Evolutionary conservation across 2,113 vertebrate genomes (phyloP).

Genomic region (Hippocampus abdominalis): DNA sequence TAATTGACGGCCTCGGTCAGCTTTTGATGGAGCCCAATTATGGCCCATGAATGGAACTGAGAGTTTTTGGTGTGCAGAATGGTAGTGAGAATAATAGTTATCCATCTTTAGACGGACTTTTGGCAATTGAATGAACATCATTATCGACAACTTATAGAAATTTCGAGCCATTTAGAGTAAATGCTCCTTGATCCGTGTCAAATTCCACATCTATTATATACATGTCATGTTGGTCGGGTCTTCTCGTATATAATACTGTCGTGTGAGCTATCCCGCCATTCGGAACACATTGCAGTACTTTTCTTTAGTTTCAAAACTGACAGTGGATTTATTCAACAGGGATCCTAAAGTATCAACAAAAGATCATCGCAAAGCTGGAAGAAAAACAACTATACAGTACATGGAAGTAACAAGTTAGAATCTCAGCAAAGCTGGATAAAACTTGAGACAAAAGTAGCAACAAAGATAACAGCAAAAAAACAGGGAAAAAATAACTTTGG

Average conservation of each 20-base stretch:
- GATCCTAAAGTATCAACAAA: no score
- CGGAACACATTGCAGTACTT: not conserved
- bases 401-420: no score
- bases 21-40: slow-evolving; percentile 7
- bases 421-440: no score
- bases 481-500: no score
- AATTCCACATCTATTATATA: not conserved
- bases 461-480: no score
- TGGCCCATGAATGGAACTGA: not conserved
- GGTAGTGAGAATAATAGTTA: not conserved
- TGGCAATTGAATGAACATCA: not conserved
- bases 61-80: not conserved
- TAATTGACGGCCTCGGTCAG: slow-evolving; percentile 31
- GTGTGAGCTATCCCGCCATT: not conserved
- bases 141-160: not conserved
- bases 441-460: no score
- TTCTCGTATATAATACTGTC: not conserved
- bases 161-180: not conserved
- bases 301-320: not conserved
- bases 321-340: no score
- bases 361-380: no score
- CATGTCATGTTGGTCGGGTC: not conserved
- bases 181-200: slow-evolving; percentile 4
- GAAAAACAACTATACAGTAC: no score
- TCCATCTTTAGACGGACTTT: not conserved